Percentiles rank a stretch among this genome's conserved stretches.
Evolutionary conservation across 92 coral and sea anemone species (phyloP).

Genomic region (Epizoanthus ramosus): DNA sequence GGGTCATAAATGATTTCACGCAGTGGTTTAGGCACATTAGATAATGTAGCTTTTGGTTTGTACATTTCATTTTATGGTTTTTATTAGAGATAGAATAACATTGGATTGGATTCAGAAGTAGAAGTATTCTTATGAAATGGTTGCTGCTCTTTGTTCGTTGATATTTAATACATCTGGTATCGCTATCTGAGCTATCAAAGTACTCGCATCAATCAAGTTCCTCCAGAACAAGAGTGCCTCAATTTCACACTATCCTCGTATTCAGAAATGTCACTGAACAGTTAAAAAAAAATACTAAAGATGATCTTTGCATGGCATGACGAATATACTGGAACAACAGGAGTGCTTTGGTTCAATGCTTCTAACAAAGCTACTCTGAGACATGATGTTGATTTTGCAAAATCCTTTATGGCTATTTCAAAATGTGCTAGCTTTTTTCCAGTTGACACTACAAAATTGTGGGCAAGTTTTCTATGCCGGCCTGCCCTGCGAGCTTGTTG

Average conservation of each 20-base stretch:
- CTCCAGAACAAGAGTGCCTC: background rate
- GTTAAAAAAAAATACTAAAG: conserved; percentile 21
- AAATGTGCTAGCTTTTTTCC: conserved; percentile 35
- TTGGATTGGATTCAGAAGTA: too few relatives aligned
- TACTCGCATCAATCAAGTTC: background rate
- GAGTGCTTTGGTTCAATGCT: conserved; percentile 9
- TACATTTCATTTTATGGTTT: too few relatives aligned
- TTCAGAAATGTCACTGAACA: conserved; percentile 40
- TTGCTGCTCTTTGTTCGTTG: background rate
- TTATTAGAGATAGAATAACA: too few relatives aligned
- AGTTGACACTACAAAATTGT: background rate
- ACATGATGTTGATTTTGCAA: conserved; percentile 28
- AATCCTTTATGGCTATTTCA: conserved; percentile 25
- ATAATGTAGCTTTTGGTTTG: too few relatives aligned
- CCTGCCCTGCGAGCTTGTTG: too few relatives aligned
- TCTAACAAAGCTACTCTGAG: conserved; percentile 29
- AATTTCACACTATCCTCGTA: conserved; percentile 1
- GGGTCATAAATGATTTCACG: too few relatives aligned
- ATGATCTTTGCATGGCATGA: conserved; percentile 26
- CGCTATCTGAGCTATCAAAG: conserved; percentile 42
- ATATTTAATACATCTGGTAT: conserved; percentile 1
- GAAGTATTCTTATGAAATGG: too few relatives aligned
- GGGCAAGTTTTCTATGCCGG: conserved; percentile 35
- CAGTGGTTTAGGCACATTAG: too few relatives aligned
- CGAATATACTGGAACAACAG: conserved; percentile 41